Evolutionary conservation across 2,113 vertebrate genomes (phyloP), one percentile per base, ranked within the genome.

Genomic region (Myrmecophaga tridactyla): DNA sequence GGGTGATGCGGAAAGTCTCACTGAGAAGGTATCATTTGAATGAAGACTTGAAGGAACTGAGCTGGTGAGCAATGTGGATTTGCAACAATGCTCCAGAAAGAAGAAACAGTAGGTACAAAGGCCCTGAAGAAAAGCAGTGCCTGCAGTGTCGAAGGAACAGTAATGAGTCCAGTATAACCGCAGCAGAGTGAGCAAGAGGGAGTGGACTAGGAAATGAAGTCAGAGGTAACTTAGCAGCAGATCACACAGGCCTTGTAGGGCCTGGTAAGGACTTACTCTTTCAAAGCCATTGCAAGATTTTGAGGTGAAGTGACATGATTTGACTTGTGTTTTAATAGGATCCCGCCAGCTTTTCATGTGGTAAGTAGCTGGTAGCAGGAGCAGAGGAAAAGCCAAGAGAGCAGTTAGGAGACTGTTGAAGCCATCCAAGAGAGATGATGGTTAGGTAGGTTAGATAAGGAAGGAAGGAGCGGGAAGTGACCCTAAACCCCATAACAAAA

Each of bases 51-150:
- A 94, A 94, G 46, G 63, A 89, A 90, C 51, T 29, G 39, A 87
- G 41, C 48, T 10, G 69, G 82, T 48, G 43, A 60, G 25, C 39
- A 60, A 72, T 73, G 51, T 8, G n/a, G 36, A 70, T 65, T 92
- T 95, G 43, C 31, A 39, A 75, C 76, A 80, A 46, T 70, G 18
- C 70, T 81, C n/a, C 36, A 93, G 58, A 78, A 48, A 80, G 27
- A 82, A 90, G 56, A 90, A 76, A 87, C 41, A 48, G 18, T 53
- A 87, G 76, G 34, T 78, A n/a, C n/a, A 83, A 90, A 90, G 43
- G 62, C 63, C 72, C 53, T 51, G 18, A 87, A 41, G 34, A 25
- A 82, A 67, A 67, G 82, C 23, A 6, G 6, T 69, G 48, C 77
- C 18, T 48, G 65, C 6, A 25, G 9, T 89, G 41, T 69, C 46